Evolutionary conservation across 2,113 vertebrate species (phyloP), one percentile per base, ranked within the genome.

Genomic region (Hydrochoerus hydrochaeris): DNA sequence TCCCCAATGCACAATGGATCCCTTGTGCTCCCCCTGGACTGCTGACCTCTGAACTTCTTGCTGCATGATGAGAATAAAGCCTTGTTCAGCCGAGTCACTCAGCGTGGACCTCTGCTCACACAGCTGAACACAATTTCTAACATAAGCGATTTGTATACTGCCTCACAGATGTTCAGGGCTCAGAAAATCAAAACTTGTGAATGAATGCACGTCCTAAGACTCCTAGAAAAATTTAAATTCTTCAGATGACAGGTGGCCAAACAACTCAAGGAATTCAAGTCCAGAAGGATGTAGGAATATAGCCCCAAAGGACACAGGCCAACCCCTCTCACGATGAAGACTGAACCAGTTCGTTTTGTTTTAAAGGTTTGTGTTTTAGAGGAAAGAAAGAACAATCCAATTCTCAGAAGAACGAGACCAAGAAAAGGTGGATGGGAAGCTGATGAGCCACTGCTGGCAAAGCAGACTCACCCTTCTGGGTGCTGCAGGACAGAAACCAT

Each of bases 401-500:
- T 41, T 58, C 75, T 91, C 60, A 67, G 44, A 88, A 91, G 46
- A 77, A 57, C 46, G 49, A 81, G 41, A 12, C 2, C 58, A 4
- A 87, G 73, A 75, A 90, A 82, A 92, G 32, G 30, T 63, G n/a
- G 17, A n/a, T 3, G 54, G 62, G 75, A 86, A 11, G 54, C n/a
- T 49, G 49, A 26, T n/a, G 19, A 85, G 26, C 3, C 4, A 67
- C 0, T 62, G 14, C 30, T 13, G 38, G 77, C 77, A 54, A 49
- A 49, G 49, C 63, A 75, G 30, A 97, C 99, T 98, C 98, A 99
- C 99, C 99, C 99, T 98, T 99, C 99, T 89, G 99, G 99, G 98
- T 99, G 99, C 97, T 99, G 99, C 58, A 99, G 98, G 52, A 99
- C 99, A 80, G 99, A 99, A 60, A 99, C 99, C 99, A 99, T 99